Evolutionary conservation across 2,888 invertebrate species (phyloP), one percentile per base, ranked within the genome.

Genomic region (Polylopha cassiicola): DNA sequence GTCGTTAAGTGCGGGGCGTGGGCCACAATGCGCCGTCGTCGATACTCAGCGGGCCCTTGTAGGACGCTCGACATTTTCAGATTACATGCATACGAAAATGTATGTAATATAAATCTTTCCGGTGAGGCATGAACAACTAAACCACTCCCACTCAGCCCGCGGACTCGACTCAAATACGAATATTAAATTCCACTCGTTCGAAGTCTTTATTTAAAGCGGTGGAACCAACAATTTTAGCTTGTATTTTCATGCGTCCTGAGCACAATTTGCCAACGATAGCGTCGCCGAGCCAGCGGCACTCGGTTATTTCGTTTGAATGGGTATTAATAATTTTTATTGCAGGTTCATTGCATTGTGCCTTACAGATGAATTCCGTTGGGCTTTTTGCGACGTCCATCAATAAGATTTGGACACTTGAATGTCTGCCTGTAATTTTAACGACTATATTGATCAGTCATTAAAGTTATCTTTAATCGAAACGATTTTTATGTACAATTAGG

Each of bases 21-120:
- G 74, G 78, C 64, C 67, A 77, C 73, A 80, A 79, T 77, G 61
- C 63, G 55, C 26, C 58, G 55, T 58, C 48, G 49, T 37, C 54
- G 53, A 53, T 54, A 50, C 43, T 47, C 53, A 48, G 44, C 44
- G 29, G 46, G 44, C 38, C 48, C 48, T 45, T 47, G 47, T 48
- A 47, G 43, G 33, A 58, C 50, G 56, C 62, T 73, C 77, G 81
- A 85, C 80, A 77, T 78, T 79, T 81, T 76, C 79, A 81, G 85
- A 85, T 85, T 81, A 80, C 73, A 75, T 66, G 75, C 74, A 77
- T 73, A 77, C 76, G 74, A 80, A 82, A 80, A 74, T 77, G 81
- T 78, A 79, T 77, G 85, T 85, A 84, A 81, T 84, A 84, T 85
- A 84, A 85, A 84, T 85, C 85, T 85, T 85, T 85, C 85, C 84